Evolutionary conservation across 2,888 invertebrate species (phyloP), one percentile per base, ranked within the genome.

Genomic region (Leucozona laternaria): DNA sequence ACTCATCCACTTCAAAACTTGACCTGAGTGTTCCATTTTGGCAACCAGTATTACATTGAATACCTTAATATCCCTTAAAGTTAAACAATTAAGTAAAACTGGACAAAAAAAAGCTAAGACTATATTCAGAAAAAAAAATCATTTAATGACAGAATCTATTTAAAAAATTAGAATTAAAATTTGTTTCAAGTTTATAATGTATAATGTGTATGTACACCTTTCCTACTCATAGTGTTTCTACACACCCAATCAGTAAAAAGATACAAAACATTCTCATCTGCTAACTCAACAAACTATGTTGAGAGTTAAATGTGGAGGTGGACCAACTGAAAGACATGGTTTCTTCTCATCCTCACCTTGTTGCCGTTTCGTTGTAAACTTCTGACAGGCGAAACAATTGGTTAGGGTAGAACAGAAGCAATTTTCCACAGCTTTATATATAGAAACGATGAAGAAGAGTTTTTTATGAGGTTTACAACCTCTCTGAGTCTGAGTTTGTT

Each of bases 381-480:
- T 78, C 34, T 53, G 40, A 62, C 71, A 64, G 17, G 37, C 70
- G 15, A 28, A 34, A 37, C 40, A 31, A 57, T 55, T 50, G 40
- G 57, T 6, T 7, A 22, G 37, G 40, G 34, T n/a, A 4, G 25
- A 58, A 7, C 57, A 28, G 25, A 22, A 43, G n/a, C 15, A 28
- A 40, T n/a, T 40, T 48, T 37, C 17, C 22, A 11, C 3, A 28
- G 8, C n/a, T 45, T 43, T 53, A 37, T 45, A n/a, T 4, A 45
- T 50, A 13, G 66, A 58, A 43, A 60, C 48, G 15, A 25, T 60
- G 31, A 31, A 37, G 22, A 31, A 34, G 60, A 80, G 53, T 40
- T 68, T 40, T 48, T 40, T 76, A 43, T 71, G 55, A 71, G 71
- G 66, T 77, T 82, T 77, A 77, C 77, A 57, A 81, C 64, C 77